Conservation (phyloP, 2,797 vertebrate species). For the Megaceryle alcyon region DNA sequence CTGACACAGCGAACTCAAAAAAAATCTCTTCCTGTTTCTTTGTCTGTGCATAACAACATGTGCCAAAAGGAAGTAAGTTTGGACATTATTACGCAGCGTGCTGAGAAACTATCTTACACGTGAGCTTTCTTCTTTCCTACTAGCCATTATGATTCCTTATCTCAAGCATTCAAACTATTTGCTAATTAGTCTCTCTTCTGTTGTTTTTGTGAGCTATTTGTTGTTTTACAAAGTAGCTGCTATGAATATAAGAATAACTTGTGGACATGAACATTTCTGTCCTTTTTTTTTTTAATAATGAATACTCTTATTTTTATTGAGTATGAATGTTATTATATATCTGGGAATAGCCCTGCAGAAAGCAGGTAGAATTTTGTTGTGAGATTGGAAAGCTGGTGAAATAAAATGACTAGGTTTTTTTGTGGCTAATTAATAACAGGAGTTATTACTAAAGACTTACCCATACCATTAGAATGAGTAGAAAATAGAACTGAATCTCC, state of each 20-base stretch:
- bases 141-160: slow-evolving; percentile 59
- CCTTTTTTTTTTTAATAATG: background rate
- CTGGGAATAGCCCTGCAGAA: background rate
- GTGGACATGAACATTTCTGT: background rate
- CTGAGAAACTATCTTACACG: slow-evolving; percentile 33
- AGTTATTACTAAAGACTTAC: background rate
- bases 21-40: slow-evolving; percentile 60
- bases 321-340: background rate
- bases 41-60: slow-evolving; percentile 14
- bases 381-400: background rate
- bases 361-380: background rate
- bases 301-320: background rate
- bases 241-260: background rate
- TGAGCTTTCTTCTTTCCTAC: slow-evolving; percentile 63
- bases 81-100: slow-evolving; percentile 39
- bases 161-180: slow-evolving; percentile 68
- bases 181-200: slow-evolving; percentile 57
- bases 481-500: background rate
- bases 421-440: background rate
- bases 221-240: slow-evolving; percentile 18
- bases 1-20: slow-evolving; percentile 18
- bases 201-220: background rate
- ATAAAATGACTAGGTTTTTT: background rate
- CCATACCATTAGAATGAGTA: background rate
- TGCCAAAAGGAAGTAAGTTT: slow-evolving; percentile 64